Evolutionary conservation across 64 coral and sea anemone genomes (phyloP), one percentile per base, ranked within the genome.

Genomic region (Platygyra sinensis): DNA sequence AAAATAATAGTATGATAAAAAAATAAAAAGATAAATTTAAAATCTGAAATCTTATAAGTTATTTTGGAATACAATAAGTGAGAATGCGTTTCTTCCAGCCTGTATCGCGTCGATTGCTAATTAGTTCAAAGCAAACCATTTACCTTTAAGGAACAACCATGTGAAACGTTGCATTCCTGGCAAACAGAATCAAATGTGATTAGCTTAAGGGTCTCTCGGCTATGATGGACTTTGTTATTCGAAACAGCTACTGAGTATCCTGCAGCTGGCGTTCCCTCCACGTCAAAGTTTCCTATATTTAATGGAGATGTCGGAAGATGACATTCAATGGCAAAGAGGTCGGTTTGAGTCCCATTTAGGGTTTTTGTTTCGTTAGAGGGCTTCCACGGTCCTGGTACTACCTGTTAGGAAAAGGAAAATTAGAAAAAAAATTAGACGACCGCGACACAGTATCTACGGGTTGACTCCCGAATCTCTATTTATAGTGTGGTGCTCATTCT

Each of bases 141-240:
- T 86, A 90, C 89, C 89, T 90, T 90, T 25, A 90, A 67, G 30
- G 33, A 10, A 54, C 89, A 90, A 19, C 81, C 89, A 39, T 46
- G 18, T 1, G 78, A 82, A 27, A 73, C 6, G 69, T 83, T 80
- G 13, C 89, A 90, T 36, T 8, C 59, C 75, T 83, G 79, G 67
- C 89, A 90, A 19, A 73, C 77, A 4, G 90, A 78, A 24, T 92
- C 90, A 51, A 86, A 92, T 8, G 90, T 92, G 24, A 92, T 83
- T 42, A 90, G 15, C 81, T 82, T 60, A 27, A 90, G 46, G 10
- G 51, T 4, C 19, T 72, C 67, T 29, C 22, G 30, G 15, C 50
- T 81, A 18, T 55, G 25, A 74, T 90, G 78, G 25, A 62, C 67
- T 39, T 73, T 73, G 52, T 90, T 50, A 29, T 90, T 90, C 16